phyloP scores from a whole-genome alignment of 2,797 vertebrate genomes.

The Urocyon cinereoargenteus region DNA sequence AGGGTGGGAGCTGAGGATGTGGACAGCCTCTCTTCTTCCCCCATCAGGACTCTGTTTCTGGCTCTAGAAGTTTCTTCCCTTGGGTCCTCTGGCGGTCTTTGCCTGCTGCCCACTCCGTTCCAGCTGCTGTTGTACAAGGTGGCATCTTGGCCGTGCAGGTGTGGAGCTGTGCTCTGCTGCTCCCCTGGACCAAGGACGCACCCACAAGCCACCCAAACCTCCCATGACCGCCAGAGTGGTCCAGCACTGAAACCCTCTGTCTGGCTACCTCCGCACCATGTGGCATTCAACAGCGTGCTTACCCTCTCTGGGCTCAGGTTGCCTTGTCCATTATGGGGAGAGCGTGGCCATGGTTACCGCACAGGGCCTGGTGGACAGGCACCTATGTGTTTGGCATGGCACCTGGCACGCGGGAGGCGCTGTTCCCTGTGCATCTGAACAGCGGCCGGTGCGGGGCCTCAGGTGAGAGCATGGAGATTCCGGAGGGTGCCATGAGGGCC shows the following conservation, averaged over 20 bases:
- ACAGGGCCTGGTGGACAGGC: fast-evolving
- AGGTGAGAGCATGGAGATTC: not conserved
- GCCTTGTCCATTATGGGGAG: too few species aligned
- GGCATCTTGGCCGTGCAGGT: fast-evolving
- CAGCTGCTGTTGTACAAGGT: not conserved
- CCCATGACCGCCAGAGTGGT: fast-evolving
- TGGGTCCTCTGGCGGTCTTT: fast-evolving
- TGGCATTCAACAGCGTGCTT: not conserved
- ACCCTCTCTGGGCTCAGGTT: not conserved
- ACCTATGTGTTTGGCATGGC: not conserved
- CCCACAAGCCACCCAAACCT: too few species aligned
- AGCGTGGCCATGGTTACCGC: not conserved
- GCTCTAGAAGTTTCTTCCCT: not conserved
- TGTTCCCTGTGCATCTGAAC: fast-evolving
- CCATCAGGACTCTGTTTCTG: fast-evolving
- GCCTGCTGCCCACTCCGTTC: fast-evolving
- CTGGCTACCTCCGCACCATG: not conserved
- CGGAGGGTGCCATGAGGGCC: fast-evolving
- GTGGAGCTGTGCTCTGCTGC: too few species aligned
- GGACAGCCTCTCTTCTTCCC: too few species aligned
- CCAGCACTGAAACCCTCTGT: not conserved
- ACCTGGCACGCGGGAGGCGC: fast-evolving
- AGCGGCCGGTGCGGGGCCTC: fast-evolving
- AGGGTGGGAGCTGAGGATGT: not conserved
- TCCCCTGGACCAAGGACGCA: fast-evolving